Evolutionary conservation across 2,888 invertebrate species (phyloP), one percentile per base, ranked within the genome.

Genomic region (Hemaris fuciformis): DNA sequence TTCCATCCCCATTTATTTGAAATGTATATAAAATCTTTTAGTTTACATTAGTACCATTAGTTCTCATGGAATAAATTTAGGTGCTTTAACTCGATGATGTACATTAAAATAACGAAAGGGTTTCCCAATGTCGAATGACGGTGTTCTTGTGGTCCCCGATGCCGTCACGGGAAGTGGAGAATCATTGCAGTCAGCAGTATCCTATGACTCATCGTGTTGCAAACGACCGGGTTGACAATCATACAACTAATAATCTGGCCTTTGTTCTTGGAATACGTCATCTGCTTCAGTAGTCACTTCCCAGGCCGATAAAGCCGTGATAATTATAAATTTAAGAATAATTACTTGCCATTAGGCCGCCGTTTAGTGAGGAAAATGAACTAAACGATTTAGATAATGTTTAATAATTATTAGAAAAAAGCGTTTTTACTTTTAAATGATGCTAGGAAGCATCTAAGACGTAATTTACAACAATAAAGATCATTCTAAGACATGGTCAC

Each of bases 81-180:
- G n/a, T n/a, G 0, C 43, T 43, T 20, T 8, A 2, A 2, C 18
- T 10, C 8, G 20, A 43, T 18, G 43, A 20, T 43, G 3, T 10
- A 10, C 18, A 10, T 43, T n/a, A 48, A n/a, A 13, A 13, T 8
- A 57, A 10, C 53, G 22, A 23, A 22, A 22, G 31, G 13, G 6
- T 60, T 25, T 41, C 13, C 25, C 46, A 23, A 46, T 48, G 23
- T 41, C 48, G 22, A 25, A 23, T 8, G 31, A 38, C n/a, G 43
- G 15, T 27, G 38, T 48, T 42, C 18, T 23, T 53, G 25, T 57
- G 43, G 43, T 57, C 20, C 23, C 57, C 20, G 43, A 43, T 43
- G 18, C 42, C 42, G 42, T 57, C 43, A 31, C 62, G 42, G 62
- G 62, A 62, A 59, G 62, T 62, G 56, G 62, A 53, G 59, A 59